phyloP scores from a whole-genome alignment of 2,113 vertebrate genomes.

The Pachycephala philippinensis region DNA sequence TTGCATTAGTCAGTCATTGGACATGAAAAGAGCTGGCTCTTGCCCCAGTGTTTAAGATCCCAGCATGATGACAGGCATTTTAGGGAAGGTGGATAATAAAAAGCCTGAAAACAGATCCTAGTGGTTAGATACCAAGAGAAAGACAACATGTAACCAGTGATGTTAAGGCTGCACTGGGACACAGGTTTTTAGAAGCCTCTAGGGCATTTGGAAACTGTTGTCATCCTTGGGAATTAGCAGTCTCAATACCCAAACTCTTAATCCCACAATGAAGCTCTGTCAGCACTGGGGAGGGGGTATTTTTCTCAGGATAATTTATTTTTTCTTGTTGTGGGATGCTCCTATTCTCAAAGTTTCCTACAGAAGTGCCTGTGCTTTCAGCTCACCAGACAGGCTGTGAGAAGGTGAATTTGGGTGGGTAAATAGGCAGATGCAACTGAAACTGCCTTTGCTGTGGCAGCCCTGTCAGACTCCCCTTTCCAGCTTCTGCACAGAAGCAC shows the following conservation, averaged over 20 bases:
- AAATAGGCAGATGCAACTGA: not conserved
- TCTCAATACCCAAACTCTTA: not conserved
- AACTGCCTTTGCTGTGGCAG: not conserved
- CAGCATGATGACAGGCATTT: not conserved
- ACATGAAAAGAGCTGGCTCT: not conserved
- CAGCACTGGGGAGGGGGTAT: accelerated
- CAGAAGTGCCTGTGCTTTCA: not conserved
- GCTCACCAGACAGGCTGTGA: not conserved
- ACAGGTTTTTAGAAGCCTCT: not conserved
- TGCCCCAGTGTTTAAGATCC: not conserved
- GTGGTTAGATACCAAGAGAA: not conserved
- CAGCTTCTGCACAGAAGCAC: not conserved
- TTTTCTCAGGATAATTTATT: not conserved
- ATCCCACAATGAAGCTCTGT: not conserved
- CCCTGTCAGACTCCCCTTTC: not conserved
- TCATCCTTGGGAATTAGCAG: not conserved
- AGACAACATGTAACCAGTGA: not conserved
- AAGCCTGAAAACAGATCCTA: not conserved
- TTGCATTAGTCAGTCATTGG: not conserved
- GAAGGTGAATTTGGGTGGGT: not conserved
- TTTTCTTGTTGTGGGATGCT: not conserved
- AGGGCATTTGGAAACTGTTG: not conserved
- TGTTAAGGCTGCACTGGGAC: not conserved
- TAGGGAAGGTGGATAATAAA: not conserved
- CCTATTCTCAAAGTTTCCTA: not conserved